phyloP scores from a whole-genome alignment of 2,797 vertebrate genomes.

The Artibeus lituratus region DNA sequence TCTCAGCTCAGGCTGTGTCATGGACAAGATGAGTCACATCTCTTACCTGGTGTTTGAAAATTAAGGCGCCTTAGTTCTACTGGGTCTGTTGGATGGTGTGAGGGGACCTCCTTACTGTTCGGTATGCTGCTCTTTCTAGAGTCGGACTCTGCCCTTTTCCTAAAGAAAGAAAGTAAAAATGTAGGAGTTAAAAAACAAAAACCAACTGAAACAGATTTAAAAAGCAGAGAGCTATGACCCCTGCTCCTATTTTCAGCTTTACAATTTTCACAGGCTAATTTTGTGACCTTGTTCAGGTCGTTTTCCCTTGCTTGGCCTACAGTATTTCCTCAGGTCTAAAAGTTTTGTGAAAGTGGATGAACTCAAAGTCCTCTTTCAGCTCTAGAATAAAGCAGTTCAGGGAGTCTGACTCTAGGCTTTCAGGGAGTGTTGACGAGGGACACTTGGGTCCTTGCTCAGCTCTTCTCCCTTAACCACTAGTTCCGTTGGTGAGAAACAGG shows the following conservation, averaged over 20 bases:
- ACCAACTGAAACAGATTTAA: neutral
- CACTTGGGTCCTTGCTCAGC: neutral
- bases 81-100: conserved; percentile 96
- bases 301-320: neutral
- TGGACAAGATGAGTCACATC: neutral
- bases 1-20: neutral
- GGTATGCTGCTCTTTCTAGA: conserved; percentile 98
- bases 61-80: conserved; percentile 98
- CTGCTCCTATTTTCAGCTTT: neutral
- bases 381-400: neutral
- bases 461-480: neutral
- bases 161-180: conserved; percentile 76
- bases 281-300: neutral
- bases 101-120: conserved; percentile 95
- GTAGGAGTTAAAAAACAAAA: conserved; percentile 3
- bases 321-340: neutral
- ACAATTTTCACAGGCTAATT: neutral
- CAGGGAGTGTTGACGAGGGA: neutral
- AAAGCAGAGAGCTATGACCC: neutral
- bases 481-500: neutral
- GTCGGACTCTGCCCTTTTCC: conserved; percentile 97
- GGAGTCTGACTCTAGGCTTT: neutral
- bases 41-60: conserved; percentile 98
- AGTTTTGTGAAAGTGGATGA: neutral
- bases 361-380: neutral